Conservation (phyloP, 2,113 vertebrate species). For the Petrocephalus zakoni region DNA sequence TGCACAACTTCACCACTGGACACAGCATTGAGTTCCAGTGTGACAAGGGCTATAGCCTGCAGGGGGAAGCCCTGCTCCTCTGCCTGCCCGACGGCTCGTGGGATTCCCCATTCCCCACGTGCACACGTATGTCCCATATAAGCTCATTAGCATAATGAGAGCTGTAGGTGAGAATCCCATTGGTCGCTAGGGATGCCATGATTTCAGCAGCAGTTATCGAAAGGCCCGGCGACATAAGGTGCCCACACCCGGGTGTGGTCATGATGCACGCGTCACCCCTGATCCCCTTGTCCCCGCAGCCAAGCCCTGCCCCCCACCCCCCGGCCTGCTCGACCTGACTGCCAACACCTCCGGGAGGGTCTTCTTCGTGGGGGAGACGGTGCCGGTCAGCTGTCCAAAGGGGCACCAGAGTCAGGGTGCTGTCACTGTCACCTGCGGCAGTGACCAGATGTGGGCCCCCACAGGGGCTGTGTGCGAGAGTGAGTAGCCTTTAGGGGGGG, state of each 20-base stretch:
- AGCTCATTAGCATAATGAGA: neutral
- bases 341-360: conserved; percentile 60
- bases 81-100: conserved; percentile 74
- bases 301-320: conserved; percentile 79
- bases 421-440: conserved; percentile 72
- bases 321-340: conserved; percentile 67
- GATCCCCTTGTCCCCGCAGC: conserved; percentile 57
- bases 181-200: neutral
- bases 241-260: neutral
- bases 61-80: conserved; percentile 65
- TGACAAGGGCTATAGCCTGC: conserved; percentile 73
- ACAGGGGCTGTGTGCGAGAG: conserved; percentile 77
- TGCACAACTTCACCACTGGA: conserved; percentile 68
- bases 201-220: neutral
- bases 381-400: conserved; percentile 76
- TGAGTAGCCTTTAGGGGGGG: conserved; percentile 53
- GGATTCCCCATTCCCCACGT: conserved; percentile 75
- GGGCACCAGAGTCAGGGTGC: conserved; percentile 73
- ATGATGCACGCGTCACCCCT: neutral
- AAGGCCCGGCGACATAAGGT: neutral
- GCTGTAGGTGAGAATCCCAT: neutral
- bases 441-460: conserved; percentile 84
- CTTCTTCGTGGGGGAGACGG: conserved; percentile 77
- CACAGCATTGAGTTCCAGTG: conserved; percentile 72
- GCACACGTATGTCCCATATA: conserved; percentile 75